Conservation (phyloP, 2,113 vertebrate genomes). For the Engraulis encrasicolus region DNA sequence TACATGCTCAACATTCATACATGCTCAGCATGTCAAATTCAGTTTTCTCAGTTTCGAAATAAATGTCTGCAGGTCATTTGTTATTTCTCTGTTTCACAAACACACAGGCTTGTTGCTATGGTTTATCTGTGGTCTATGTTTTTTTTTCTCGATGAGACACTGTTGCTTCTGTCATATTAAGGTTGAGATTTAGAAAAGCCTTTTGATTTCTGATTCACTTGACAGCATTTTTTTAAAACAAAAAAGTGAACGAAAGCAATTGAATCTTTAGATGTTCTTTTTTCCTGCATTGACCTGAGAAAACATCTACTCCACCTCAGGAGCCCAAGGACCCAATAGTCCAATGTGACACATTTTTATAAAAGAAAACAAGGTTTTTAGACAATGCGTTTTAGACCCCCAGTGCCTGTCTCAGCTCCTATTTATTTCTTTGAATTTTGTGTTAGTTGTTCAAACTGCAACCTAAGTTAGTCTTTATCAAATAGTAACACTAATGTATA, state of each 20-base stretch:
- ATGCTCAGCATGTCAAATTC: conserved; percentile 18
- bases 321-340: too few species aligned
- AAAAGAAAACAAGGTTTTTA: too few species aligned
- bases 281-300: too few species aligned
- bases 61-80: not conserved
- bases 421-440: not conserved
- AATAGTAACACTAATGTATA: not conserved
- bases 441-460: not conserved
- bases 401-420: not conserved
- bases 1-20: conserved; percentile 20
- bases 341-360: too few species aligned
- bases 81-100: not conserved
- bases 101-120: not conserved
- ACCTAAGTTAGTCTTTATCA: not conserved
- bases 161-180: not conserved
- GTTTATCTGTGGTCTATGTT: not conserved
- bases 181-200: not conserved
- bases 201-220: not conserved
- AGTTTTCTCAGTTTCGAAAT: conserved; percentile 12
- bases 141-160: not conserved
- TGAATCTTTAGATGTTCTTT: too few species aligned
- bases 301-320: too few species aligned
- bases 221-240: not conserved
- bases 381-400: not conserved
- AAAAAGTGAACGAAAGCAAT: too few species aligned